Evolutionary conservation across 2,888 invertebrate genomes (phyloP), one percentile per base, ranked within the genome.

Genomic region (Dusona sp.): DNA sequence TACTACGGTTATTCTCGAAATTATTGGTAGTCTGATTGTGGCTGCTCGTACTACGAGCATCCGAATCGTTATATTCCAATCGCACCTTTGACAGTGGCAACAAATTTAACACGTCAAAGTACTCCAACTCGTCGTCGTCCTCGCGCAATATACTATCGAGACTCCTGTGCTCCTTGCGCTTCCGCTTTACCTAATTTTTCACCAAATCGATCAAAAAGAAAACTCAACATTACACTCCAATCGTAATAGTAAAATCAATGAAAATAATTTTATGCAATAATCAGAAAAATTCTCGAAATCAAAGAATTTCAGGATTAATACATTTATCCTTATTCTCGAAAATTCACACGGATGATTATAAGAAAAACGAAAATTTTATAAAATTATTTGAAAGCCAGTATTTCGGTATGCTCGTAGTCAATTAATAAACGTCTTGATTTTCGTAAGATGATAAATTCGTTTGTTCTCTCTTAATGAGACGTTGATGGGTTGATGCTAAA

Each of bases 121-220:
- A 94, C 73, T 94, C 94, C 70, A 94, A 85, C 81, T 94, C 94
- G 38, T 90, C 90, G 57, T 93, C 93, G 88, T 94, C 93, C 86
- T 94, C 94, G 74, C 93, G 92, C 13, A 94, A 88, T 73, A 94
- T 92, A 81, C 94, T 94, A 86, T 94, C 94, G 65, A 94, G 85
- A 77, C 94, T 94, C 33, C 94, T 85, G 85, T 94, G 94, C 65
- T 94, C 93, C 84, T 94, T 94, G 64, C 94, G 93, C 79, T 94
- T 94, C n/a, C 94, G 91, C 79, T 94, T 94, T 4, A 93, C 94
- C 94, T 94, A 87, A 61, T 89, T 88, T 36, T 70, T 83, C 70
- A 75, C 29, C 8, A 45, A 4, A 67, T 33, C 11, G 65, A 64
- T 19, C 61, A 42, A n/a, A n/a, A n/a, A 73, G 25, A 57, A 25